These are phyloP conservation scores for Perca schrenkii DNA, from an alignment of 2,113 vertebrate genomes.

Conservation along the genomic window DNA sequence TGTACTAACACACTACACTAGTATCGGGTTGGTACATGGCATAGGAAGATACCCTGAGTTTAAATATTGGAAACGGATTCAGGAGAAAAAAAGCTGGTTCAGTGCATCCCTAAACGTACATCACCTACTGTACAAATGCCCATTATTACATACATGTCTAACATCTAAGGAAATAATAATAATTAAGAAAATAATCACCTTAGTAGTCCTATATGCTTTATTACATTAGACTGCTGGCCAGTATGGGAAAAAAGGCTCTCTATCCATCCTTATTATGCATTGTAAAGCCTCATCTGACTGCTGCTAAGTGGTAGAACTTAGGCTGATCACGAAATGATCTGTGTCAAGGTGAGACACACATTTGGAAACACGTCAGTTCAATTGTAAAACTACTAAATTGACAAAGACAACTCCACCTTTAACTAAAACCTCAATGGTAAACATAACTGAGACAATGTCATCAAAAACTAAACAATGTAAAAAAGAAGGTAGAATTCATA, in stretches of 20 bases:
- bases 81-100: not conserved
- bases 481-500: not conserved
- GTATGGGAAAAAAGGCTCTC: not conserved
- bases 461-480: no score
- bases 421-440: not conserved
- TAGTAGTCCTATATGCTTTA: not conserved
- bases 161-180: no score
- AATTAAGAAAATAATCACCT: not conserved
- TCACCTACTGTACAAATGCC: not conserved
- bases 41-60: not conserved
- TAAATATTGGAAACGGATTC: not conserved
- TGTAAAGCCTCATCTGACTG: not conserved
- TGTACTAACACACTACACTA: not conserved
- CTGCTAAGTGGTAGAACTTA: not conserved
- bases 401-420: not conserved
- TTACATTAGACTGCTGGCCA: not conserved
- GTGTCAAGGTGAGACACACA: not conserved
- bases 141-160: not conserved
- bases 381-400: not conserved
- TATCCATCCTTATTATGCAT: not conserved
- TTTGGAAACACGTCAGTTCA: not conserved
- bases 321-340: not conserved
- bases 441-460: not conserved
- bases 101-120: not conserved
- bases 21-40: not conserved